These are phyloP conservation scores for Ceryle rudis DNA, from an alignment of 2,797 vertebrate genomes.

Conservation along the genomic window DNA sequence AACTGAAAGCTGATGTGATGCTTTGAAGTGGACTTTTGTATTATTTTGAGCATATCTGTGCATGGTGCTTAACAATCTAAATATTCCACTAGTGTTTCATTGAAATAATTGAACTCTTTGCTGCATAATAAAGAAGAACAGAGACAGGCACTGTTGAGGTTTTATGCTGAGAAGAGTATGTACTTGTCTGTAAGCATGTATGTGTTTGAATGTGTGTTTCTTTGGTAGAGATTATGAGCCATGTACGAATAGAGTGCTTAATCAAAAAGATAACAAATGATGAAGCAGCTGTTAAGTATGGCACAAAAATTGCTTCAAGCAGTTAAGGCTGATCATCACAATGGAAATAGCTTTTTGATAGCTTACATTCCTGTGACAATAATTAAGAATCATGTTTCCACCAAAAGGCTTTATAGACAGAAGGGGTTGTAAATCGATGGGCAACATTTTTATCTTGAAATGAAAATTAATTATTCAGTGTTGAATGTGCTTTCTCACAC, in stretches of 20 bases:
- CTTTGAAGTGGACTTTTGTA: background rate
- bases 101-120: background rate
- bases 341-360: slow-evolving; percentile 80
- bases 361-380: slow-evolving; percentile 78
- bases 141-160: background rate
- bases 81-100: background rate
- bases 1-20: background rate
- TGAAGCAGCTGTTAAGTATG: slow-evolving; percentile 81
- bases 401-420: slow-evolving; percentile 77
- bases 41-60: background rate
- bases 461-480: slow-evolving; percentile 84
- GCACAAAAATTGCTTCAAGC: slow-evolving; percentile 68
- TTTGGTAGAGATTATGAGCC: background rate
- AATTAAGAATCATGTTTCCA: slow-evolving; percentile 86
- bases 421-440: slow-evolving; percentile 84
- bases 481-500: slow-evolving; percentile 75
- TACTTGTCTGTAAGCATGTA: background rate
- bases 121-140: background rate
- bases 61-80: background rate
- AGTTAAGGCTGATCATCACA: slow-evolving; percentile 77
- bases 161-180: background rate
- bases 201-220: background rate
- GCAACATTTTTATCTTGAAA: slow-evolving; percentile 81
- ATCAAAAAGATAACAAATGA: slow-evolving; percentile 77
- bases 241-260: slow-evolving; percentile 41